Evolutionary conservation across 1,140 invertebrate species (phyloP).

Genomic region (Wasmannia auropunctata): DNA sequence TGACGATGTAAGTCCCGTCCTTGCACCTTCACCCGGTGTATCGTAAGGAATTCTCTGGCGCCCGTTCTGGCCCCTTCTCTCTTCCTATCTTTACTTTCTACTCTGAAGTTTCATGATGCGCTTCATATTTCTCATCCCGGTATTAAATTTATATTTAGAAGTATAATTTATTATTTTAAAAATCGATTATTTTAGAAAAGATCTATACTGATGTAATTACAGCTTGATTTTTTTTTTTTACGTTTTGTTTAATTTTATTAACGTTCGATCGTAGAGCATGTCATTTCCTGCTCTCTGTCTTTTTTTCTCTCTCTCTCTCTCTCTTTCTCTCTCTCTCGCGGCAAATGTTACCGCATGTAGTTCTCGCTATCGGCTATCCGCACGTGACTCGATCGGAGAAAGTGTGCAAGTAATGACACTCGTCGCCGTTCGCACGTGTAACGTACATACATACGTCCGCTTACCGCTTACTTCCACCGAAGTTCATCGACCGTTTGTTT

Average conservation of each 20-base stretch:
- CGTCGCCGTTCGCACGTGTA: conserved; percentile 21
- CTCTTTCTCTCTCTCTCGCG: not conserved
- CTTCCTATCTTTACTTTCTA: not conserved
- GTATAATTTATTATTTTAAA: not conserved
- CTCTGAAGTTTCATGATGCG: not conserved
- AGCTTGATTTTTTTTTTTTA: not conserved
- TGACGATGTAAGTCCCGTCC: conserved; percentile 12
- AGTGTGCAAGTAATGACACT: conserved; percentile 55
- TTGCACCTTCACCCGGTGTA: conserved; percentile 3
- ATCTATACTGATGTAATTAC: not conserved
- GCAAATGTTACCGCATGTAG: conserved; percentile 30
- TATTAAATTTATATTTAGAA: not conserved
- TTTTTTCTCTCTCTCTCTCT: not conserved
- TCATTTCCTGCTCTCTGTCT: not conserved
- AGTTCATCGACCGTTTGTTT: conserved; percentile 42
- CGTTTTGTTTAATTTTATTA: not conserved
- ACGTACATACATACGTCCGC: conserved; percentile 5
- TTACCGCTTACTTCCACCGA: not conserved
- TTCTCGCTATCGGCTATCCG: conserved; percentile 21
- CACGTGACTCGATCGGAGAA: conserved; percentile 65
- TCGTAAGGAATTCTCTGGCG: not conserved
- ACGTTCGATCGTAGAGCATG: not conserved
- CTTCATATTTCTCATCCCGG: not conserved
- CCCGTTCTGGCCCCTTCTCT: not conserved
- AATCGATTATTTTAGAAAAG: not conserved